Conservation (phyloP, 2,113 vertebrate species). For the Zosterops lateralis region DNA sequence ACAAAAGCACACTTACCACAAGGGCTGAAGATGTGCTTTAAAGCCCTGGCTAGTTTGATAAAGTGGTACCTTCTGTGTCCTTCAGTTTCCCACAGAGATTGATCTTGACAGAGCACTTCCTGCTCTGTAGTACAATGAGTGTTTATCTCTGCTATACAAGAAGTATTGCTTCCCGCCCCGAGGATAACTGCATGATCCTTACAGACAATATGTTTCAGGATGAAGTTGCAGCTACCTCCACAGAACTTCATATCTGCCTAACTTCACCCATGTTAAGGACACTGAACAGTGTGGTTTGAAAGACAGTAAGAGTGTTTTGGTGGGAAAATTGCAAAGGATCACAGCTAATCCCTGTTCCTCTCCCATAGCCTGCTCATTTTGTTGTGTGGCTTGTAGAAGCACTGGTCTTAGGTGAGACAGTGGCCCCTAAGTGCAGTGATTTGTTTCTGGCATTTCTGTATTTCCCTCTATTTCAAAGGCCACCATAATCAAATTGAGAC, state of each 20-base stretch:
- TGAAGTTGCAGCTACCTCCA: not conserved
- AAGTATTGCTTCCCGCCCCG: not conserved
- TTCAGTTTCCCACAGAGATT: not conserved
- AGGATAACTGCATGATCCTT: not conserved
- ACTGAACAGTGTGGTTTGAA: not conserved
- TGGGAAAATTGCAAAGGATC: not conserved
- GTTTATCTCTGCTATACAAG: not conserved
- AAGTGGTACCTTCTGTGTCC: not conserved
- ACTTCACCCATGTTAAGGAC: not conserved
- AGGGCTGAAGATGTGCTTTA: not conserved
- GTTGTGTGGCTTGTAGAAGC: not conserved
- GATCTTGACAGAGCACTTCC: not conserved
- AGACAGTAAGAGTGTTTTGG: not conserved
- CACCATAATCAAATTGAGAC: not conserved
- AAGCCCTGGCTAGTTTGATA: not conserved
- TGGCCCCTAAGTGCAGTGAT: not conserved
- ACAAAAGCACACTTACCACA: not conserved
- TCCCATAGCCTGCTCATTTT: not conserved
- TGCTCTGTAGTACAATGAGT: not conserved
- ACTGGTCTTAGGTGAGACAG: not conserved
- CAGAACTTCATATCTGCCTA: not conserved
- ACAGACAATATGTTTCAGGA: not conserved
- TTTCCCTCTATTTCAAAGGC: not conserved
- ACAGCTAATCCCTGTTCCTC: not conserved
- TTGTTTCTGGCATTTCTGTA: not conserved